Evolutionary conservation across 1,140 invertebrate genomes (phyloP).

Genomic region (Drosophila arawakana): DNA sequence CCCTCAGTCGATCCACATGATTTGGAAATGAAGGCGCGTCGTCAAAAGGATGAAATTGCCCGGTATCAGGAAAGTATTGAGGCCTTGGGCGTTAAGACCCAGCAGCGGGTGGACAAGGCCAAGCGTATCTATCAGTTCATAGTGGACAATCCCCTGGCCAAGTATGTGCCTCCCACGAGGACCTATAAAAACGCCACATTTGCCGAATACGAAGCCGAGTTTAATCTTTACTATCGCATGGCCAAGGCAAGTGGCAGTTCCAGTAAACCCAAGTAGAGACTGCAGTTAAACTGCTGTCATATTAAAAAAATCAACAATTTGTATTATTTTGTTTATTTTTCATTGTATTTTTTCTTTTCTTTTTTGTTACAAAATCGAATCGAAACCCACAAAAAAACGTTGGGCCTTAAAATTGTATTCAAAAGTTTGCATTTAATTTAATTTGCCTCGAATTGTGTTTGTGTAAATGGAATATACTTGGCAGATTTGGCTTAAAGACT

Average conservation of each 20-base stretch:
- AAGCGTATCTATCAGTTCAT: conserved; percentile 68
- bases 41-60: conserved; percentile 69
- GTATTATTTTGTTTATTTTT: conserved; percentile 52
- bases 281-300: background rate
- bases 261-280: conserved; percentile 17
- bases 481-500: conserved; percentile 15
- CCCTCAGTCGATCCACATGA: conserved; percentile 67
- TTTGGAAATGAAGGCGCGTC: conserved; percentile 58
- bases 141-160: conserved; percentile 66
- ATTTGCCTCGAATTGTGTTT: conserved; percentile 13
- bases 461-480: conserved; percentile 36
- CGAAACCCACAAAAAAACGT: conserved; percentile 59
- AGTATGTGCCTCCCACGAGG: conserved; percentile 65
- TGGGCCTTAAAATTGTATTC: conserved; percentile 53
- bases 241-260: conserved; percentile 46
- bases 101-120: conserved; percentile 60
- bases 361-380: conserved; percentile 69
- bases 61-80: conserved; percentile 74
- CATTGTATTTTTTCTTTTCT: conserved; percentile 49
- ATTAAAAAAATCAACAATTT: conserved; percentile 15
- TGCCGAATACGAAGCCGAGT: conserved; percentile 73
- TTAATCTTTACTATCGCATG: conserved; percentile 76
- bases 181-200: conserved; percentile 64
- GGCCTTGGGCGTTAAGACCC: conserved; percentile 54
- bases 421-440: conserved; percentile 61